Evolutionary conservation across 2,113 vertebrate genomes (phyloP), one percentile per base, ranked within the genome.

Genomic region (Lampris incognitus): DNA sequence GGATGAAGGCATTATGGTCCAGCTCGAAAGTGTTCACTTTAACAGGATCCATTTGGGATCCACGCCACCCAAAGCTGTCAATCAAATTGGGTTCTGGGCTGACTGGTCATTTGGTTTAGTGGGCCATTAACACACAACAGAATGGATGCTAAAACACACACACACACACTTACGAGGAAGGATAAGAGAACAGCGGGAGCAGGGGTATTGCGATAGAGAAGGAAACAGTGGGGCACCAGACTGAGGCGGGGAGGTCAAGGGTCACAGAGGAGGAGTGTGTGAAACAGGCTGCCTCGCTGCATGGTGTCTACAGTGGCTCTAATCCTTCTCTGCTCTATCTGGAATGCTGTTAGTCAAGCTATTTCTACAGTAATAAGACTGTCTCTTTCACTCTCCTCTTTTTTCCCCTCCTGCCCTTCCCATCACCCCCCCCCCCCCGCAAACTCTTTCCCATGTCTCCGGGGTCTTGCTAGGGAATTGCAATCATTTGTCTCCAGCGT

Each of bases 401-500:
- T 59, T 54, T 24, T 51, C 46, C 36, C 38, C 66, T 46, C 36
- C 2, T 50, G 39, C 49, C 42, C 4, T 5, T n/a, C 37, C 13
- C 40, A 13, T 46, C 62, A 67, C 70, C 59, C 69, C 42, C 24
- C 7, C 50, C 11, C 60, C 66, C 57, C 46, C 36, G 0, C 56
- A 46, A 69, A 74, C 41, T 69, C 66, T 68, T 55, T 58, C 41
- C 50, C 38, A 6, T 4, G 78, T 91, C 92, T 90, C 91, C 64
- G 9, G n/a, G 88, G 91, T 76, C 91, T 93, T 89, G 79, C 93
- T 93, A 92, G 78, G 51, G 77, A 88, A 80, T 83, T 67, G 48
- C 62, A 66, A 68, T 59, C 4, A 67, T 85, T 80, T 79, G 66
- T 86, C 72, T 84, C 76, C 42, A 24, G 74, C 82, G 75, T 73